A percentile compares a stretch with the other conserved stretches of the same genome.
These are phyloP conservation scores for Ianthella basta DNA, from an alignment of 37 sponge, comb jelly and placozoan species.

Conservation along the genomic window DNA sequence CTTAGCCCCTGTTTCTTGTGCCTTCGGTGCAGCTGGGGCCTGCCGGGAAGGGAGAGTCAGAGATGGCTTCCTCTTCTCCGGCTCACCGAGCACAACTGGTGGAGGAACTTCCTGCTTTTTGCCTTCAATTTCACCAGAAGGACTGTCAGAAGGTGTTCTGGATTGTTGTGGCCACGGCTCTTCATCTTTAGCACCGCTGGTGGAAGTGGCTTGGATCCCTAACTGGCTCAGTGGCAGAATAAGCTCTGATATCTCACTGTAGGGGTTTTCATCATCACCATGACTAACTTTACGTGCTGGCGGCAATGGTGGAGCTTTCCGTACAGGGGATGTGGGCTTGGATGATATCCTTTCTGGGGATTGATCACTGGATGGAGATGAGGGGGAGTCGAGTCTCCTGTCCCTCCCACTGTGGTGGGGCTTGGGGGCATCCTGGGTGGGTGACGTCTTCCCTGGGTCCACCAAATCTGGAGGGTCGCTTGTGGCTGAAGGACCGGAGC, in stretches of 20 bases:
- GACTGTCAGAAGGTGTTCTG: not conserved
- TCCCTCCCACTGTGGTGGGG: too few species aligned
- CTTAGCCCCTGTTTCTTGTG: too few species aligned
- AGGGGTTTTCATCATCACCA: not conserved
- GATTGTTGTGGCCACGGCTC: not conserved
- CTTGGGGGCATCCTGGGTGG: too few species aligned
- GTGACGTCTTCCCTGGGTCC: too few species aligned
- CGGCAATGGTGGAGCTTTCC: too few species aligned
- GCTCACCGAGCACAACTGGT: not conserved
- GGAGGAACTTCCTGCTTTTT: not conserved
- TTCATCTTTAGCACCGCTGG: not conserved
- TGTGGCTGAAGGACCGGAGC: too few species aligned
- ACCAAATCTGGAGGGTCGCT: too few species aligned
- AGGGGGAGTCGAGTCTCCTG: too few species aligned
- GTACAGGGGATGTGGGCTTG: too few species aligned
- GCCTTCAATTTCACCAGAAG: not conserved
- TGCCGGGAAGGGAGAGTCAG: not conserved
- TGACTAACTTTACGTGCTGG: too few species aligned
- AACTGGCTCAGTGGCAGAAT: not conserved
- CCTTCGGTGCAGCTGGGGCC: not conserved
- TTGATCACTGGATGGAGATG: too few species aligned
- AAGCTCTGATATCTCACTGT: constrained; percentile 11
- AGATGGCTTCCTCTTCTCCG: not conserved
- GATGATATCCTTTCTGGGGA: too few species aligned
- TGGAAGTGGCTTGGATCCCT: not conserved